Percentiles rank a stretch among this genome's conserved stretches.
Evolutionary conservation across 2,797 vertebrate species (phyloP).

Genomic region (Anisognathus igniventris): DNA sequence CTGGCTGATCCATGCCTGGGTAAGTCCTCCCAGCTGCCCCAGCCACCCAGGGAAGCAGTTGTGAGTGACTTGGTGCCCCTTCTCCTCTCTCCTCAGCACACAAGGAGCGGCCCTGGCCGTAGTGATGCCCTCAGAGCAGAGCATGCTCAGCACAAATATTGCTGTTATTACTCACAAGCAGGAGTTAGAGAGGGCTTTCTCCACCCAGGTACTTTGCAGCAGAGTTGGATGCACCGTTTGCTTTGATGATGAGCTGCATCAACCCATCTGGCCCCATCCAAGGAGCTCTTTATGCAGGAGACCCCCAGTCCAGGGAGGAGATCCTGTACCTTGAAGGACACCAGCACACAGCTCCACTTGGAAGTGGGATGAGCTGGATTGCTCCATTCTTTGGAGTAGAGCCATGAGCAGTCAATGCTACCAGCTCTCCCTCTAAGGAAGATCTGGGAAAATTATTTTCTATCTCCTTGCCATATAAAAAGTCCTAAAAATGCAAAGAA

Average conservation of each 20-base stretch:
- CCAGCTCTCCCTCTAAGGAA: not conserved
- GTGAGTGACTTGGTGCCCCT: rapidly evolving
- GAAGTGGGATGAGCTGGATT: not conserved
- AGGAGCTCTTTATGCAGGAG: not conserved
- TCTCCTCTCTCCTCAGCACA: rapidly evolving
- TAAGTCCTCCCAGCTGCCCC: not conserved
- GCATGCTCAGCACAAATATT: not conserved
- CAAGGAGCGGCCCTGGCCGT: rapidly evolving
- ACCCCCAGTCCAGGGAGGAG: rapidly evolving
- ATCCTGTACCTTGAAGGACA: rapidly evolving
- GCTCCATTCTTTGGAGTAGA: not conserved
- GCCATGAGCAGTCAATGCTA: not conserved
- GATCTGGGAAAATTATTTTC: not conserved
- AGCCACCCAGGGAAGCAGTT: not conserved
- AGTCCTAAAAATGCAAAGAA: not conserved
- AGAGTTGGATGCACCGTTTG: not conserved
- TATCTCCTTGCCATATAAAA: not conserved
- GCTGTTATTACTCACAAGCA: not conserved
- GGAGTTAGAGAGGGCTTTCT: not conserved
- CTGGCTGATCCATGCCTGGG: not conserved
- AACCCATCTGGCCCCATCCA: not conserved
- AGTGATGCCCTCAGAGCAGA: not conserved
- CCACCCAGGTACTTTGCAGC: rapidly evolving
- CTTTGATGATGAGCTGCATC: not conserved
- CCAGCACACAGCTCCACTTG: not conserved